Evolutionary conservation across 2,113 vertebrate species (phyloP), one percentile per base, ranked within the genome.

Genomic region (Macroglossus sobrinus): DNA sequence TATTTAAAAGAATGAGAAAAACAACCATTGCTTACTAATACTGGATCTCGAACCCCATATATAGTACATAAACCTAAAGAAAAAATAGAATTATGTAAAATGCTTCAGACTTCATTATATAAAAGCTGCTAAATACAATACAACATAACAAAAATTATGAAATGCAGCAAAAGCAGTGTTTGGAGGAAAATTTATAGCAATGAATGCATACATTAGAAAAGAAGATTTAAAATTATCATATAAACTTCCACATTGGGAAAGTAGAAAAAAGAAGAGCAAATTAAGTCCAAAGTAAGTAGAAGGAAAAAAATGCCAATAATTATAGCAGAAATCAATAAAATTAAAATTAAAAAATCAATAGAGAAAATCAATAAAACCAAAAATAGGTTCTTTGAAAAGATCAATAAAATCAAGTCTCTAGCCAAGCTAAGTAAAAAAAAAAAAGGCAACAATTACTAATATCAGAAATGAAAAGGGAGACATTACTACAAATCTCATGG

Each of bases 91-190:
- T 75, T 89, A 94, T 85, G 28, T 22, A 68, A 90, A 89, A 72
- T 90, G 30, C 89, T 66, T 93, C 59, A 95, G n/a, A 89, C 33
- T 79, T 89, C 61, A 97, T 74, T 95, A 43, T n/a, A 93, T 78
- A 64, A 90, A 81, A 85, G 78, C 30, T 64, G 50, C 28, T 94
- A 75, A 92, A 64, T 57, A 89, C 66, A 84, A 61, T 38, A 55
- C 22, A 57, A 59, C 15, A 76, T 59, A 64, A 45, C 28, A 68
- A 86, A 72, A 91, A 55, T 24, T 79, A 26, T 87, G 16, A 40
- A 64, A 84, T 84, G 19, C 9, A 88, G 35, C 26, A 40, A 93
- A 68, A 89, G 33, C 14, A 76, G 21, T 69, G 33, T 28, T 69
- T 90, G 12, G 22, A 69, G 28, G n/a, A 84, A 90, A 38, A 78